Percentiles rank a stretch among this genome's conserved stretches.
phyloP scores from a whole-genome alignment of 2,797 vertebrate species.

The Tenualosa ilisha region DNA sequence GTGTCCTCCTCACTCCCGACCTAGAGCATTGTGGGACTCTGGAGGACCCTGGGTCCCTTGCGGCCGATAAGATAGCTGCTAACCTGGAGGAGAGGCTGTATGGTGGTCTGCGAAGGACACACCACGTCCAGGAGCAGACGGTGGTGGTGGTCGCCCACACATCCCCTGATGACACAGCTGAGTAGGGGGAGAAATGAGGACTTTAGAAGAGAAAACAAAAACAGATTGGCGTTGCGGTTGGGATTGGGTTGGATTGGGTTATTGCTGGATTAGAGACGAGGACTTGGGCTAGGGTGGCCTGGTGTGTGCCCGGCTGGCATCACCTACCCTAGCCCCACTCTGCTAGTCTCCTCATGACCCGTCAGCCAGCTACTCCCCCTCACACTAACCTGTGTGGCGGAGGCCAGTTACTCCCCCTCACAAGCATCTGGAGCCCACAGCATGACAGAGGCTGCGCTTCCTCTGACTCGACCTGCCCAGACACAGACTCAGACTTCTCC shows the following conservation, averaged over 20 bases:
- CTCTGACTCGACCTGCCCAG: no score
- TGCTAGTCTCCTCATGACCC: not conserved
- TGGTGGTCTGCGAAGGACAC: slow-evolving; percentile 64
- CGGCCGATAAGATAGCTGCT: slow-evolving; percentile 77
- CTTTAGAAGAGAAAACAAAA: not conserved
- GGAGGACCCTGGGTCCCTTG: slow-evolving; percentile 35
- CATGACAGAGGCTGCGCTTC: no score
- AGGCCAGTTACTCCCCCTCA: not conserved
- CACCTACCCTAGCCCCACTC: not conserved
- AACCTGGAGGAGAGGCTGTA: slow-evolving; percentile 85
- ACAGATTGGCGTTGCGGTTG: not conserved
- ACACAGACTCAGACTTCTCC: no score
- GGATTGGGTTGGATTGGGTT: not conserved
- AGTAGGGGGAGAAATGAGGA: slow-evolving; percentile 7
- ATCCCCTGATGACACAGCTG: slow-evolving; percentile 80
- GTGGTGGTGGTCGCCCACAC: slow-evolving; percentile 69
- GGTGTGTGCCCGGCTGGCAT: not conserved
- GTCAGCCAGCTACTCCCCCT: not conserved
- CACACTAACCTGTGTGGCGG: not conserved
- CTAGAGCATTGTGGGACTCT: slow-evolving; percentile 28
- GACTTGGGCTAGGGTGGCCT: not conserved
- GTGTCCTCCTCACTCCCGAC: slow-evolving; percentile 38
- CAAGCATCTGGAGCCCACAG: not conserved
- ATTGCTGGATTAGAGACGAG: not conserved
- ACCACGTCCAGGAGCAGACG: slow-evolving; percentile 57